These are phyloP conservation scores for Biston betularia DNA, from an alignment of 2,888 invertebrate genomes.

Conservation along the genomic window DNA sequence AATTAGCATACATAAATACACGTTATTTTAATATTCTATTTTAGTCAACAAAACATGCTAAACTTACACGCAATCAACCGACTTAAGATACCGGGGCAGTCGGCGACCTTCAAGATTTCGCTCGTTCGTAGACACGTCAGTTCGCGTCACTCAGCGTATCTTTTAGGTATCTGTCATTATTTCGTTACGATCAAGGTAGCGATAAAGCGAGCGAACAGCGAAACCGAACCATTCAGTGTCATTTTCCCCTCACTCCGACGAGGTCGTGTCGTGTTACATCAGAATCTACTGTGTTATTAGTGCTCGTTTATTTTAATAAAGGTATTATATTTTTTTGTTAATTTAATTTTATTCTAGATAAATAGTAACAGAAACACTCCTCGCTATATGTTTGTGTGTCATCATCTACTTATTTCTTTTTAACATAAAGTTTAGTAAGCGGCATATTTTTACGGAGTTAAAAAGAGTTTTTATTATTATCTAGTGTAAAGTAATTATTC, in stretches of 20 bases:
- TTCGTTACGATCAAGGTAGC: constrained; percentile 7
- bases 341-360: not conserved
- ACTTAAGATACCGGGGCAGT: not conserved
- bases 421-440: not conserved
- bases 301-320: constrained; percentile 8
- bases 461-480: not conserved
- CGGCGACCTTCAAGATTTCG: constrained; percentile 20
- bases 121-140: constrained; percentile 7
- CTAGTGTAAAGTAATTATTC: not conserved
- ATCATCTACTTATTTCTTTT: too few species aligned
- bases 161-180: not conserved
- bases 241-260: constrained; percentile 3
- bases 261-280: constrained; percentile 7
- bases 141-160: not conserved
- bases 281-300: not conserved
- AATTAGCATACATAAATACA: constrained; percentile 3
- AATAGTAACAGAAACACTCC: not conserved
- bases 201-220: not conserved
- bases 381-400: too few species aligned
- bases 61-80: not conserved
- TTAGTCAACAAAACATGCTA: constrained; percentile 11
- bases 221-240: constrained; percentile 16
- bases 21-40: constrained; percentile 18
- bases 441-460: not conserved
- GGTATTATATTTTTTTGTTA: not conserved